These are phyloP conservation scores for Stegodyphus mimosarum DNA, from an alignment of 1,140 invertebrate genomes.

Conservation along the genomic window DNA sequence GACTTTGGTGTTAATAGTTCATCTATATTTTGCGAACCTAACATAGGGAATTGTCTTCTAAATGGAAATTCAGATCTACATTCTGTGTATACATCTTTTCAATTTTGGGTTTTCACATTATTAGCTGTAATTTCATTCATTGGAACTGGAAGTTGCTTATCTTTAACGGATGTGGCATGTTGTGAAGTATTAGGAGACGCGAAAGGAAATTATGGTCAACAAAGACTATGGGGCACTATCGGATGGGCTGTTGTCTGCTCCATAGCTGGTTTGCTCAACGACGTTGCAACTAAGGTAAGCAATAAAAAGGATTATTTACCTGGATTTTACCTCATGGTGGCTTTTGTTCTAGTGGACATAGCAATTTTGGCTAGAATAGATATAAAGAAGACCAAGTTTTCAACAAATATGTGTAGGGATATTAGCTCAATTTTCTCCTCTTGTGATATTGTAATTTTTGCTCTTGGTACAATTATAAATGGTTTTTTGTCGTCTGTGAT, in stretches of 20 bases:
- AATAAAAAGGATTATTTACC: constrained; percentile 79
- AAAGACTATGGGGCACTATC: constrained; percentile 79
- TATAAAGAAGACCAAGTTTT: constrained; percentile 21
- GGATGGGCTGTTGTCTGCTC: constrained; percentile 83
- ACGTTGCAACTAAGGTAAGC: constrained; percentile 75
- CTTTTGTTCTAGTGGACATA: constrained; percentile 49
- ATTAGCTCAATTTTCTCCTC: constrained; percentile 75
- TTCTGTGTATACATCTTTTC: constrained; percentile 26
- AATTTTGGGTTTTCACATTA: constrained; percentile 63
- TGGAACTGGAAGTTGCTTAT: constrained; percentile 35
- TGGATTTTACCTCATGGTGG: constrained; percentile 80
- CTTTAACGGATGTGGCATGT: constrained; percentile 41
- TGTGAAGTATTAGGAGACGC: constrained; percentile 62
- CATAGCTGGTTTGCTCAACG: constrained; percentile 80
- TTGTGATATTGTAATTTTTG: constrained; percentile 75
- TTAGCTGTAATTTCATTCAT: constrained; percentile 59
- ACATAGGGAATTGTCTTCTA: not conserved
- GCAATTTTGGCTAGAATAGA: constrained; percentile 70
- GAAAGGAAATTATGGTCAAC: constrained; percentile 76
- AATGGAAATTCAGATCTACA: not conserved
- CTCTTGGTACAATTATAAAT: constrained; percentile 75
- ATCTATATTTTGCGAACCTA: not conserved
- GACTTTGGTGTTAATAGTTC: not conserved
- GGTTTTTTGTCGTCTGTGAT: not conserved
- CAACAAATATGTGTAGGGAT: constrained; percentile 65